phyloP scores from a whole-genome alignment of 1,140 invertebrate species.

The Mya arenaria region DNA sequence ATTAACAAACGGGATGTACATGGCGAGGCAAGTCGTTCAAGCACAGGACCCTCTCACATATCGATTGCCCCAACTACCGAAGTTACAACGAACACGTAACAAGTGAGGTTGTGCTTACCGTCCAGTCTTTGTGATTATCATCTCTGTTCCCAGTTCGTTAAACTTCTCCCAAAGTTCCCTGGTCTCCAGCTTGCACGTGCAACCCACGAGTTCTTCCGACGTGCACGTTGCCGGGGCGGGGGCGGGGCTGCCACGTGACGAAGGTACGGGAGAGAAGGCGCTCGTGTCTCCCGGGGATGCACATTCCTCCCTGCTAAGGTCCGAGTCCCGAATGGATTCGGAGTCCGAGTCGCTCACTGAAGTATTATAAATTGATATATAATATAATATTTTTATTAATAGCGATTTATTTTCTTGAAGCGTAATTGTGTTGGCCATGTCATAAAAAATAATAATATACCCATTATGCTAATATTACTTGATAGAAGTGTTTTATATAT shows the following conservation, averaged over 20 bases:
- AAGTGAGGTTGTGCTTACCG: constrained; percentile 86
- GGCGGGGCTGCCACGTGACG: neutral
- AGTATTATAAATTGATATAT: neutral
- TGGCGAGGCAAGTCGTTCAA: too few species aligned
- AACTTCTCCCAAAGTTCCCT: constrained; percentile 98
- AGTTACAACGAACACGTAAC: neutral
- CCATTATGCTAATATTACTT: too few species aligned
- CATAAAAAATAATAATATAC: too few species aligned
- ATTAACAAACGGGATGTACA: too few species aligned
- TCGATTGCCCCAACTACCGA: too few species aligned
- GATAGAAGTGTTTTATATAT: too few species aligned
- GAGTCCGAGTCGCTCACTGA: constrained; percentile 51
- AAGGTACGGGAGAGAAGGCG: constrained; percentile 12
- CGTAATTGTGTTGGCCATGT: too few species aligned
- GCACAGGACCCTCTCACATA: too few species aligned
- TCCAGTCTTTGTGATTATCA: constrained; percentile 99
- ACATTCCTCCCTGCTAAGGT: constrained; percentile 30
- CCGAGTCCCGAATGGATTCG: constrained; percentile 37
- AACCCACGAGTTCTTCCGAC: constrained; percentile 47
- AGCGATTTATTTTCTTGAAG: too few species aligned
- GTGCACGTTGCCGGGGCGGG: neutral
- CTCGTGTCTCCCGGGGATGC: neutral
- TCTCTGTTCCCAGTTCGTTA: constrained; percentile 98
- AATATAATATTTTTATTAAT: too few species aligned
- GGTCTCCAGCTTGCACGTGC: constrained; percentile 69